phyloP scores from a whole-genome alignment of 2,888 invertebrate species.

The Calameuta idolon region DNA sequence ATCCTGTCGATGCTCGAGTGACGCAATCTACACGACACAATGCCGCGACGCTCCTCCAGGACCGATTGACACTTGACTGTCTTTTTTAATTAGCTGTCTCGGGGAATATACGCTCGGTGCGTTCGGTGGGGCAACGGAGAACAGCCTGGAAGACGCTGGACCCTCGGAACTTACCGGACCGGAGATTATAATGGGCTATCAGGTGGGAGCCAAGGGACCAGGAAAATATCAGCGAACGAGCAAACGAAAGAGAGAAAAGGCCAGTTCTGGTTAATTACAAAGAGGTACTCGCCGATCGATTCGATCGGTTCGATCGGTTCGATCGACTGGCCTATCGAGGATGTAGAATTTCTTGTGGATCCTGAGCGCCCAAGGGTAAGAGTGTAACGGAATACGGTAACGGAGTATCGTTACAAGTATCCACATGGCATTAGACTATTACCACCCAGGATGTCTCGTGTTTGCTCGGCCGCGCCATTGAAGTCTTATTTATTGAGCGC shows the following conservation, averaged over 20 bases:
- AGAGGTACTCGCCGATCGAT: too few species aligned
- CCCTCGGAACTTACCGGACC: too few species aligned
- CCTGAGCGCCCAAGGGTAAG: slow-evolving; percentile 12
- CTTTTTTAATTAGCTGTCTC: slow-evolving; percentile 43
- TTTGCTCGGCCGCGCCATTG: slow-evolving; percentile 46
- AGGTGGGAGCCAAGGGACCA: not conserved
- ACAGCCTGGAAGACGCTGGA: too few species aligned
- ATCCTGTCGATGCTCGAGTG: slow-evolving; percentile 21
- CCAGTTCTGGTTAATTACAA: too few species aligned
- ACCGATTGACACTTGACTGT: slow-evolving; percentile 31
- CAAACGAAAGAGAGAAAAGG: too few species aligned
- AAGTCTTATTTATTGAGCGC: slow-evolving; percentile 59
- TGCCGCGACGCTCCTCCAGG: slow-evolving; percentile 47
- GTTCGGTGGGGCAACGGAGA: too few species aligned
- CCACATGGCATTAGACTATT: slow-evolving; percentile 51
- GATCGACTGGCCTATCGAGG: not conserved
- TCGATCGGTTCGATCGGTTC: too few species aligned
- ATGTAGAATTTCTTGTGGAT: slow-evolving; percentile 20
- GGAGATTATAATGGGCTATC: too few species aligned
- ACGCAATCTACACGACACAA: slow-evolving; percentile 38
- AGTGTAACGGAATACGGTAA: slow-evolving; percentile 24
- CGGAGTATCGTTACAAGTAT: slow-evolving; percentile 36
- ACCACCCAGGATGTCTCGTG: slow-evolving; percentile 55
- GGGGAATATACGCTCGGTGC: not conserved
- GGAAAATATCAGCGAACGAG: not conserved